Evolutionary conservation across 2,888 invertebrate species (phyloP).

Genomic region (Caenorhabditis doughertyi): DNA sequence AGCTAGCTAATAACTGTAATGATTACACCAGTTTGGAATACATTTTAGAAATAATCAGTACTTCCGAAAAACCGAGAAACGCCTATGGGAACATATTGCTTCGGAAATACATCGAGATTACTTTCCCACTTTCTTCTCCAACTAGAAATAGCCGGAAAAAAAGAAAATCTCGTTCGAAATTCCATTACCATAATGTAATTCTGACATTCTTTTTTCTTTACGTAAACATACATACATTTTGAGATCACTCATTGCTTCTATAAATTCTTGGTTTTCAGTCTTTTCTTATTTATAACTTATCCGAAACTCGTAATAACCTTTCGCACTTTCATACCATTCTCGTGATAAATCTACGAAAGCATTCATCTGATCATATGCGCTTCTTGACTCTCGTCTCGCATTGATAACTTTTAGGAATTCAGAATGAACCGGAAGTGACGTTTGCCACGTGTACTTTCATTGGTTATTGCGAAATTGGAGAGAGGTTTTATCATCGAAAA

Average conservation of each 20-base stretch:
- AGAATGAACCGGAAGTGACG: conserved; percentile 43
- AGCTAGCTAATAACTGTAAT: too few species aligned
- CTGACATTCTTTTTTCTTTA: conserved; percentile 3
- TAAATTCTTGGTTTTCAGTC: conserved; percentile 23
- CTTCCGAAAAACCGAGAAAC: too few species aligned
- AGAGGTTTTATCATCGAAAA: neutral
- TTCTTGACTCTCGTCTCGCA: conserved; percentile 17
- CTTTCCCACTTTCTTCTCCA: neutral
- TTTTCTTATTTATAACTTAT: neutral
- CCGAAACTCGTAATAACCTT: neutral
- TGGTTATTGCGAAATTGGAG: conserved; percentile 31
- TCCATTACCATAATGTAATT: conserved; percentile 55
- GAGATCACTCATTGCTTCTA: neutral
- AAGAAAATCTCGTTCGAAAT: conserved; percentile 45
- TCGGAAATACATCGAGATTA: too few species aligned
- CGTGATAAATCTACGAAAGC: neutral
- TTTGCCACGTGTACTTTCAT: conserved; percentile 19
- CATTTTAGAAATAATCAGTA: too few species aligned
- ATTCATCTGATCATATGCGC: conserved; percentile 24
- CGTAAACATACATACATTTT: conserved; percentile 18
- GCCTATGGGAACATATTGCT: too few species aligned
- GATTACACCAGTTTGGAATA: too few species aligned
- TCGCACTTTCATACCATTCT: conserved; percentile 12
- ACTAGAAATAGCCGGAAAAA: conserved; percentile 28
- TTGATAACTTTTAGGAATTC: conserved; percentile 33